A percentile compares a stretch with the other conserved stretches of the same genome.
phyloP scores from a whole-genome alignment of 2,888 invertebrate species.

The Syrista parreyssii region DNA sequence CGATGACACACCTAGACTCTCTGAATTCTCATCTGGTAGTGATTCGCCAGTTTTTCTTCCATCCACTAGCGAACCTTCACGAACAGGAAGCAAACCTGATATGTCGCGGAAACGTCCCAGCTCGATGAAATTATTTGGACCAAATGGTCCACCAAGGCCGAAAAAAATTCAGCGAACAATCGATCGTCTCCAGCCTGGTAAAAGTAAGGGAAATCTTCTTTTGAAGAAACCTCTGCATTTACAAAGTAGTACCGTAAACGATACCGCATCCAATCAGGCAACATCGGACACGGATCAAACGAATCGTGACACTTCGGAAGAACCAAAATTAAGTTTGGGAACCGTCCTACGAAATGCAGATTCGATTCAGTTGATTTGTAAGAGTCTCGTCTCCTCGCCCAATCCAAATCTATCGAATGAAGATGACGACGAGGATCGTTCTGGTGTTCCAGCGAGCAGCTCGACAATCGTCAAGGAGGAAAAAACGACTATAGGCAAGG shows the following conservation, averaged over 20 bases:
- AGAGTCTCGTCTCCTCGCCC: conserved; percentile 59
- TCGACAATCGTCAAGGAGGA: conserved; percentile 43
- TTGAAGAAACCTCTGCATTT: conserved; percentile 75
- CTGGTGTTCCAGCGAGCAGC: conserved; percentile 40
- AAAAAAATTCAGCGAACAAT: conserved; percentile 84
- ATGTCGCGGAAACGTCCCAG: conserved; percentile 44
- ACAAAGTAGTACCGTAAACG: conserved; percentile 67
- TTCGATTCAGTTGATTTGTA: conserved; percentile 61
- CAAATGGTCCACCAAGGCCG: conserved; percentile 54
- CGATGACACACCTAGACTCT: conserved; percentile 83
- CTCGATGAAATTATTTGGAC: conserved; percentile 56
- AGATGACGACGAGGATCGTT: conserved; percentile 62
- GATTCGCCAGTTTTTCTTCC: conserved; percentile 73
- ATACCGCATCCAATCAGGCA: conserved; percentile 68
- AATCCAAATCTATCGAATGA: conserved; percentile 61
- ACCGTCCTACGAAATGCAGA: conserved; percentile 74
- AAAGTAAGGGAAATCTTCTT: conserved; percentile 84
- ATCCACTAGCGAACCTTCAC: conserved; percentile 68
- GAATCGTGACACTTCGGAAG: conserved; percentile 59
- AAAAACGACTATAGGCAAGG: conserved; percentile 44
- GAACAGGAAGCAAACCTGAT: conserved; percentile 70
- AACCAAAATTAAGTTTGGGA: conserved; percentile 86
- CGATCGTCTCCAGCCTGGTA: conserved; percentile 86
- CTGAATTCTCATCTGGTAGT: conserved; percentile 81
- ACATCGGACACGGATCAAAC: conserved; percentile 74